Conservation (phyloP, 2,888 invertebrate species). For the Megaustenia siamemsis region DNA sequence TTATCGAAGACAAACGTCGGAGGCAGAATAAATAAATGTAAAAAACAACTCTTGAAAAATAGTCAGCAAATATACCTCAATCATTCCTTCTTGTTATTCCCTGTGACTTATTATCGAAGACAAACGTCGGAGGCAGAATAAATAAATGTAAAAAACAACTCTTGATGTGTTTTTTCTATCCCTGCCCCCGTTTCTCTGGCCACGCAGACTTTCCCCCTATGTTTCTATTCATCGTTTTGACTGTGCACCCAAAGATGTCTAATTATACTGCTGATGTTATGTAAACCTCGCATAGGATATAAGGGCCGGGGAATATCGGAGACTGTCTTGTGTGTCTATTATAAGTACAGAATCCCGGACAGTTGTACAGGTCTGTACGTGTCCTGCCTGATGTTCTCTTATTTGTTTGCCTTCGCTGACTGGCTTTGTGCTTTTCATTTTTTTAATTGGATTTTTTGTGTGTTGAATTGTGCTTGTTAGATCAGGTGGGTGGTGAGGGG, state of each 20-base stretch:
- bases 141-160: no score
- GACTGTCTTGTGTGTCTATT: background rate
- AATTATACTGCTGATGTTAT: conserved; percentile 40
- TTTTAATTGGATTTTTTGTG: no score
- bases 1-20: background rate
- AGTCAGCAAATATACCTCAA: no score
- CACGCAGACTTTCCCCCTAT: background rate
- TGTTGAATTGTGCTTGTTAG: no score
- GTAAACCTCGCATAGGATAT: conserved; percentile 12
- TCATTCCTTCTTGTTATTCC: background rate
- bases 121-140: background rate
- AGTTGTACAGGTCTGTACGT: conserved; percentile 14
- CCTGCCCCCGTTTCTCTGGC: background rate
- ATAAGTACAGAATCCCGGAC: background rate
- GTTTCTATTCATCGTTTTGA: conserved; percentile 2
- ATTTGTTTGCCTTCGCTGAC: background rate
- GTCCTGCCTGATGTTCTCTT: background rate
- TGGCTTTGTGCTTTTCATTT: no score
- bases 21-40: background rate
- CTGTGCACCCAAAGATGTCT: conserved; percentile 28
- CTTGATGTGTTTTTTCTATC: background rate
- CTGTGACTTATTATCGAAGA: background rate
- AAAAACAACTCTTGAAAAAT: no score
- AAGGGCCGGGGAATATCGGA: background rate
- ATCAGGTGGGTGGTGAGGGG: no score